phyloP scores from a whole-genome alignment of 37 sponge, comb jelly and placozoan species.

The Hormiphora californensis region DNA sequence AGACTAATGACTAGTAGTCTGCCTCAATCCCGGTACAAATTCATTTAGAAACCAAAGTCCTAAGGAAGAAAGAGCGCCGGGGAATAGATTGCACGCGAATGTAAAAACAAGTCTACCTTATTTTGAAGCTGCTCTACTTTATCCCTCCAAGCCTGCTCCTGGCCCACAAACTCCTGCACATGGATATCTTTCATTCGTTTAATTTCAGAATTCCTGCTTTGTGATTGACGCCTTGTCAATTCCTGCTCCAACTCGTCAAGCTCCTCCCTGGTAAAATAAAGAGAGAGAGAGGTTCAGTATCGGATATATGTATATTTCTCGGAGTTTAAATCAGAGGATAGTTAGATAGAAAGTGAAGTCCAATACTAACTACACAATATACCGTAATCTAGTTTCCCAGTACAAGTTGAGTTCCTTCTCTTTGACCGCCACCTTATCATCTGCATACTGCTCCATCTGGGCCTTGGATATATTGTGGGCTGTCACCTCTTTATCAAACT shows the following conservation, averaged over 20 bases:
- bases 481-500: constrained; percentile 21
- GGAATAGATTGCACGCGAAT: no score
- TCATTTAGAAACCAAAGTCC: no score
- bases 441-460: constrained; percentile 39
- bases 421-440: not conserved
- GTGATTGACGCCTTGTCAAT: not conserved
- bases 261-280: constrained; percentile 46
- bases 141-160: not conserved
- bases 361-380: no score
- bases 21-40: no score
- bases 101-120: not conserved
- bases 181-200: constrained; percentile 36
- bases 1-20: no score
- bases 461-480: not conserved
- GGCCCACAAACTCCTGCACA: not conserved
- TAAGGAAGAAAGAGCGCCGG: no score
- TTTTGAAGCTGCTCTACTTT: not conserved
- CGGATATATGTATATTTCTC: no score
- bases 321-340: no score
- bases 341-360: no score
- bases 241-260: not conserved
- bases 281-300: no score
- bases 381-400: constrained; percentile 30
- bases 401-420: constrained; percentile 21
- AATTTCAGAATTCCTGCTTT: constrained; percentile 38